Evolutionary conservation across 2,888 invertebrate genomes (phyloP).

Genomic region (Apodemia duryi): DNA sequence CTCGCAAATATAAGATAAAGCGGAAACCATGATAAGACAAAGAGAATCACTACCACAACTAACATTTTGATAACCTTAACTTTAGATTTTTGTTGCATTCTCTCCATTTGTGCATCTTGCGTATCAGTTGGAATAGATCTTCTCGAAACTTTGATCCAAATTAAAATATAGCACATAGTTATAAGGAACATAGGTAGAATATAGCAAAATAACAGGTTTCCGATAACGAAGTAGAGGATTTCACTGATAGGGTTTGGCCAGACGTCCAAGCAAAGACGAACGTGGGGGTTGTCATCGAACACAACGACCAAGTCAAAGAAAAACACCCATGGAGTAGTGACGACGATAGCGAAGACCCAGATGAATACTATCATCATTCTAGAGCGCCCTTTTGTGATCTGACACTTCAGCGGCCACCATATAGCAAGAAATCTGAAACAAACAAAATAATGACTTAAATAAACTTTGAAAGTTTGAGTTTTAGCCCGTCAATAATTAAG

Average conservation of each 20-base stretch:
- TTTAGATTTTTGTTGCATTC: conserved; percentile 96
- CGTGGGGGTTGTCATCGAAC: conserved; percentile 86
- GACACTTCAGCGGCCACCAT: conserved; percentile 95
- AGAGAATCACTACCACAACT: conserved; percentile 94
- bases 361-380: conserved; percentile 92
- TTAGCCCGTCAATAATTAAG: neutral
- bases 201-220: conserved; percentile 93
- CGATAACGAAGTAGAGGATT: conserved; percentile 91
- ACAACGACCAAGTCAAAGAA: conserved; percentile 90
- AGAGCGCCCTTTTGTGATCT: conserved; percentile 93
- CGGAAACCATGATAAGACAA: conserved; percentile 95
- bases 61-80: conserved; percentile 97
- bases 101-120: conserved; percentile 93
- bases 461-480: neutral
- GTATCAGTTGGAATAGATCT: conserved; percentile 94
- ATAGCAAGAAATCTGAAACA: conserved; percentile 95
- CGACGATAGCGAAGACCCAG: conserved; percentile 91
- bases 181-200: conserved; percentile 94
- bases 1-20: conserved; percentile 93
- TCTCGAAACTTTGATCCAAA: conserved; percentile 94
- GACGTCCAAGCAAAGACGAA: conserved; percentile 87
- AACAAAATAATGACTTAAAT: conserved; percentile 28
- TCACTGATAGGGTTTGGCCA: conserved; percentile 93
- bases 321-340: conserved; percentile 94
- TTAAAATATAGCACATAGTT: conserved; percentile 93